Base-by-base conservation (phyloP, 2,113 vertebrate genomes). In the Eretmochelys imbricata region DNA sequence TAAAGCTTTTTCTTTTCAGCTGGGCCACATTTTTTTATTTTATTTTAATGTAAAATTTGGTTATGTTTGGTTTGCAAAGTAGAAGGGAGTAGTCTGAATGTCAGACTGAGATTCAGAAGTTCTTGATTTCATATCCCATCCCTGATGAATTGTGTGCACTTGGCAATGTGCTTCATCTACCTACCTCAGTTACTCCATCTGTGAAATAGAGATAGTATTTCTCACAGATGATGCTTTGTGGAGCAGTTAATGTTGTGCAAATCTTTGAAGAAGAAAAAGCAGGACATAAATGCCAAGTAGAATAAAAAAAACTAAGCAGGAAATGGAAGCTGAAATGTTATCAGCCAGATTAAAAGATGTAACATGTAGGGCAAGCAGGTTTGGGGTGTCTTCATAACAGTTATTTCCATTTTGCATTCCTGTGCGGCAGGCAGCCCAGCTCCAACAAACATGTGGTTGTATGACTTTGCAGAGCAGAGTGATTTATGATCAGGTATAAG, bases 381-480 rank as follows among this genome's bases (percentile, higher is more conserved):
- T 95, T 93, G 95, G 96, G 84, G 65, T 91, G 85, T 96, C 94
- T 96, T 89, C 82, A 38, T 88, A 97, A 96, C 87, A 95, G 91
- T 76, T 89, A 91, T 96, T 85, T 85, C 90, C 95, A 93, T 95
- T 95, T 94, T 85, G 4, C 89, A 87, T 93, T 92, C 92, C 82
- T 91, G 22, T 92, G 95, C 93, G 92, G 85, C 65, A 88, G 89
- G 83, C 80, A 96, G 89, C 72, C 78, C 83, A 82, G 92, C 42
- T 91, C 93, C 90, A 1, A 1, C 42, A 79, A 82, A 88, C 95
- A 57, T 87, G 27, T 92, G 89, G 85, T 91, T 84, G 85, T 62
- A 72, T 0, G 0, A 78, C 94, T 93, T 91, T 57, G 87, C 76
- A 42, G 91, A 79, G 85, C 4, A 0, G 12, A 92, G 59, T 95